Evolutionary conservation across 1,140 invertebrate species (phyloP).

Genomic region (Xylocopa sonorina): DNA sequence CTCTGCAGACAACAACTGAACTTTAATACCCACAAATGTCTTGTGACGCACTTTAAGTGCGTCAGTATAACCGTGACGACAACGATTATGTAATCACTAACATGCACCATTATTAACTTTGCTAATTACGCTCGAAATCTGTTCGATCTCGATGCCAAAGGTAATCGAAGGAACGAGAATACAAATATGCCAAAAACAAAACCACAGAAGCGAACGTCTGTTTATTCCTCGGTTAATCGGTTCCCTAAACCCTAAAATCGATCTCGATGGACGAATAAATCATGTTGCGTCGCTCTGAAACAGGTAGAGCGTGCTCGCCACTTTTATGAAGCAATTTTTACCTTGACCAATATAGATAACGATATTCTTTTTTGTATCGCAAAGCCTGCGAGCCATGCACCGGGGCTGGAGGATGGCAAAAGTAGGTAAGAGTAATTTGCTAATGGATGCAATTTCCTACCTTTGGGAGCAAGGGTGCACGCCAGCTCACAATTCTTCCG

Average conservation of each 20-base stretch:
- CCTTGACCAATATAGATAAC: slow-evolving; percentile 55
- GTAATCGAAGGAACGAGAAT: too few species aligned
- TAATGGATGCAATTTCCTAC: slow-evolving; percentile 64
- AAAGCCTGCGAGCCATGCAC: slow-evolving; percentile 19
- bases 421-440: slow-evolving; percentile 62
- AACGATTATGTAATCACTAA: too few species aligned
- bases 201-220: too few species aligned
- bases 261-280: neutral
- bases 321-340: slow-evolving; percentile 29
- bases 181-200: too few species aligned
- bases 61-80: too few species aligned
- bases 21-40: too few species aligned
- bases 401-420: slow-evolving; percentile 14
- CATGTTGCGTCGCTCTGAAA: neutral
- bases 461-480: slow-evolving; percentile 20
- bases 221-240: too few species aligned
- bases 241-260: neutral
- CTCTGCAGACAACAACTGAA: neutral
- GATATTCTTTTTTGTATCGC: slow-evolving; percentile 41
- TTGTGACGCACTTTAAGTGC: too few species aligned
- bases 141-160: too few species aligned
- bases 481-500: slow-evolving; percentile 11
- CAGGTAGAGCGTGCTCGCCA: too few species aligned
- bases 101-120: too few species aligned
- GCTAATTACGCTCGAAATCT: too few species aligned